Evolutionary conservation across 2,113 vertebrate species (phyloP).

Genomic region (Istiophorus platypterus): DNA sequence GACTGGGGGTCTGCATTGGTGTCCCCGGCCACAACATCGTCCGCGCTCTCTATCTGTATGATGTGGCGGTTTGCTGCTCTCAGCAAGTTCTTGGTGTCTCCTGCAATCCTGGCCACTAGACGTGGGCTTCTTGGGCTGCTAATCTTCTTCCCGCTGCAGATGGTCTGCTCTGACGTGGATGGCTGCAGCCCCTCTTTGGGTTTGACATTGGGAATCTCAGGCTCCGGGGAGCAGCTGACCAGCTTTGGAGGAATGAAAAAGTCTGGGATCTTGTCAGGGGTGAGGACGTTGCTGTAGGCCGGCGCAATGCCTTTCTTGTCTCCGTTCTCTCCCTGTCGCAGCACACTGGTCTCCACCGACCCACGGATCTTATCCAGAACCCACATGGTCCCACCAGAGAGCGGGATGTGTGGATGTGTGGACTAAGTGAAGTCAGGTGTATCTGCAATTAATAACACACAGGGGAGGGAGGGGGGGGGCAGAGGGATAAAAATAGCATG

Average conservation of each 20-base stretch:
- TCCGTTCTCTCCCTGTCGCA: conserved; percentile 83
- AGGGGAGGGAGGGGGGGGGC: conserved; percentile 16
- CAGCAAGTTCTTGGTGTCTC: conserved; percentile 88
- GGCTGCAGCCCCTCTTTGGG: conserved; percentile 80
- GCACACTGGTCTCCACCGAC: conserved; percentile 86
- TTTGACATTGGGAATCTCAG: conserved; percentile 75
- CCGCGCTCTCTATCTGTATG: conserved; percentile 95
- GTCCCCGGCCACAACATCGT: conserved; percentile 87
- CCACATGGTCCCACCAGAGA: conserved; percentile 88
- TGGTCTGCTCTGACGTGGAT: conserved; percentile 86
- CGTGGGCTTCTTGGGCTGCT: conserved; percentile 91
- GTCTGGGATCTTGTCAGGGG: conserved; percentile 97
- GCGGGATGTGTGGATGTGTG: conserved; percentile 40
- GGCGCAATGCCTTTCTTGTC: conserved; percentile 83
- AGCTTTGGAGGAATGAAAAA: conserved; percentile 98
- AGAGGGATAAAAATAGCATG: conserved; percentile 41
- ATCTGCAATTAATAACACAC: conserved; percentile 70
- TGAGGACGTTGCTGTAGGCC: conserved; percentile 95
- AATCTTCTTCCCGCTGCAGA: conserved; percentile 82
- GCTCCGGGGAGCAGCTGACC: conserved; percentile 85
- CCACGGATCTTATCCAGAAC: conserved; percentile 94
- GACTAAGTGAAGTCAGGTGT: conserved; percentile 55
- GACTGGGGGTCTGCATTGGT: conserved; percentile 91
- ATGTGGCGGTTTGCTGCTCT: conserved; percentile 91
- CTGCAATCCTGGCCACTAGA: conserved; percentile 85